Percentiles rank a stretch among this genome's conserved stretches.
Conservation (phyloP, 2,113 vertebrate species). For the Pelodiscus sinensis region DNA sequence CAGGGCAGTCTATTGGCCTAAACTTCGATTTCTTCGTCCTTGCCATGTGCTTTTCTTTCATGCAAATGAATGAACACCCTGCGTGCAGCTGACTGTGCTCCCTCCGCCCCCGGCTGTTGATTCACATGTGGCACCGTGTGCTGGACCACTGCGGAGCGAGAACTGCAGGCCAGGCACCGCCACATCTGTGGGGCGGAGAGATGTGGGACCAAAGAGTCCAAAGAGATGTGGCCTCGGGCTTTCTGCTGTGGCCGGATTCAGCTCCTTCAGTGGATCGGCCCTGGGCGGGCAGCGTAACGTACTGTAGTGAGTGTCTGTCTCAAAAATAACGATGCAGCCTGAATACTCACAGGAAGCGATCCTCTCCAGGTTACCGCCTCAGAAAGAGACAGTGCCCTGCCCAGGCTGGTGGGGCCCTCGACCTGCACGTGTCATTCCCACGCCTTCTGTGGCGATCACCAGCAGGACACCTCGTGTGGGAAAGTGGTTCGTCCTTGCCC, state of each 20-base stretch:
- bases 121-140: not conserved
- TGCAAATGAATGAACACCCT: not conserved
- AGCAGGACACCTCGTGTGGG: not conserved
- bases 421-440: not conserved
- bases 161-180: not conserved
- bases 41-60: not conserved
- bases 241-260: not conserved
- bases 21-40: conserved; percentile 6
- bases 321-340: not conserved
- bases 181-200: not conserved
- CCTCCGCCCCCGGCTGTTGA: not conserved
- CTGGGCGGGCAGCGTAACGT: not conserved
- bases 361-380: not conserved
- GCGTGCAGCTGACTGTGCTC: not conserved
- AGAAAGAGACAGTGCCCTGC: not conserved
- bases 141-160: not conserved
- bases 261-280: not conserved
- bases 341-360: not conserved
- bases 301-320: not conserved
- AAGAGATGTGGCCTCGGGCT: not conserved
- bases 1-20: not conserved
- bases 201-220: not conserved
- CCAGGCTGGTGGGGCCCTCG: not conserved
- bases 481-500: accelerated
- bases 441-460: not conserved